These are phyloP conservation scores for Eupristina koningsbergeri DNA, from an alignment of 1,140 invertebrate genomes.

Conservation along the genomic window DNA sequence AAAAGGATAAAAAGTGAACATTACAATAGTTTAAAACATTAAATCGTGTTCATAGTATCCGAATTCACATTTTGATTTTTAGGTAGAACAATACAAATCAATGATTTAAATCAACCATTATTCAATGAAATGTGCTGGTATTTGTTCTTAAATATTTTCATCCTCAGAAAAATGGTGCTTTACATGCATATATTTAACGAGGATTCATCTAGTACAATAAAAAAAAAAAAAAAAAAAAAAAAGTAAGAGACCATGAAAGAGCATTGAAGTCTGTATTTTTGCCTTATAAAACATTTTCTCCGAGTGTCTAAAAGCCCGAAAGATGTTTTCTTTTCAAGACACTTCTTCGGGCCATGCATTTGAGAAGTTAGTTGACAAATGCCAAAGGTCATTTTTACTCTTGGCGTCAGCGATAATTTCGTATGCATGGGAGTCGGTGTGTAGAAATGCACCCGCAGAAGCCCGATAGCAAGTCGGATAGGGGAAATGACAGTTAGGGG, in stretches of 20 bases:
- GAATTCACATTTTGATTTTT: too few relatives aligned
- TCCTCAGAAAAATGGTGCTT: background rate
- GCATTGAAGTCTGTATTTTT: too few relatives aligned
- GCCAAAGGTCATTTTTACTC: conserved; percentile 20
- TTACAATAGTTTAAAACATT: too few relatives aligned
- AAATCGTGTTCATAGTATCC: too few relatives aligned
- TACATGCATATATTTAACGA: background rate
- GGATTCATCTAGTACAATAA: background rate
- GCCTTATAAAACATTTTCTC: background rate
- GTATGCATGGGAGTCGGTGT: conserved; percentile 37
- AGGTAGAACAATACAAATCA: too few relatives aligned
- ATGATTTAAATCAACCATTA: background rate
- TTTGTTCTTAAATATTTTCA: background rate
- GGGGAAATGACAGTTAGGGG: conserved; percentile 38
- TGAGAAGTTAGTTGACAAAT: conserved; percentile 32
- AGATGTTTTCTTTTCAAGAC: background rate
- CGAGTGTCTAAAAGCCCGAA: background rate
- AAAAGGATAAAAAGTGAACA: too few relatives aligned
- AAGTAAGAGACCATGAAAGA: too few relatives aligned
- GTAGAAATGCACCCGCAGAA: conserved; percentile 23
- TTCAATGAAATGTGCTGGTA: background rate
- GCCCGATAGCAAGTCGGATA: background rate
- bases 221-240: too few relatives aligned
- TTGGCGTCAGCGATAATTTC: background rate
- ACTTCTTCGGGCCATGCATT: background rate